Conservation (phyloP, 2,888 invertebrate species). For the Diogma glabrata region DNA sequence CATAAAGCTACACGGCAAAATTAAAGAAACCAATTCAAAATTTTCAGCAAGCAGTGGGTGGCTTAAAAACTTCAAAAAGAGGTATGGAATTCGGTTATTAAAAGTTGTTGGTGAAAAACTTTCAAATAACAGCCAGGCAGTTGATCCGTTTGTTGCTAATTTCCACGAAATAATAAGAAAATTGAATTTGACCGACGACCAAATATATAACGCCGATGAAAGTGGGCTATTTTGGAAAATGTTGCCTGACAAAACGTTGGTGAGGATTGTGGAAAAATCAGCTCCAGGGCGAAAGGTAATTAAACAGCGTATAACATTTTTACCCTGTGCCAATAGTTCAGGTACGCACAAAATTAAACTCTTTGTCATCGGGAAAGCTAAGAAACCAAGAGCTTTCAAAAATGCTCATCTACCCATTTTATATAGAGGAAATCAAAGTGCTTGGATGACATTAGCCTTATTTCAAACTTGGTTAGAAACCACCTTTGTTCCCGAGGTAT, state of each 20-base stretch:
- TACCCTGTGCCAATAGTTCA: not conserved
- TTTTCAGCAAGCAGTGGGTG: slow-evolving; percentile 9
- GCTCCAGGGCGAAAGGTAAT: not conserved
- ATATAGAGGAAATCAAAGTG: not conserved
- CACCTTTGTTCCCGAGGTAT: not conserved
- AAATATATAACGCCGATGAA: slow-evolving; percentile 18
- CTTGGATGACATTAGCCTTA: not conserved
- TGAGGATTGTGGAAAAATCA: not conserved
- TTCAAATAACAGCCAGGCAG: not conserved
- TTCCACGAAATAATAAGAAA: slow-evolving; percentile 6
- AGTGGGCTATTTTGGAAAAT: slow-evolving; percentile 6
- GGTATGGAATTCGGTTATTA: slow-evolving; percentile 2
- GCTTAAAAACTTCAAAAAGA: slow-evolving; percentile 13
- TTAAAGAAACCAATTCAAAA: not conserved
- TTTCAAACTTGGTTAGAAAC: not conserved
- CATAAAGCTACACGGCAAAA: not conserved
- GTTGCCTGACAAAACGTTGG: not conserved
- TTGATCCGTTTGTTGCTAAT: slow-evolving; percentile 12
- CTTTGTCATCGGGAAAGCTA: not conserved
- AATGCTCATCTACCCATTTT: not conserved
- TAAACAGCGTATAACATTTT: not conserved
- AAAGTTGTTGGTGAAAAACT: not conserved
- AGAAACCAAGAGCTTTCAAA: not conserved
- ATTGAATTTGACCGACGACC: slow-evolving; percentile 12
- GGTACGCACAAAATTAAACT: not conserved